Percentiles rank a stretch among this genome's conserved stretches.
These are phyloP conservation scores for Scrobipalpa atriplicella DNA, from an alignment of 2,888 invertebrate species.

Conservation along the genomic window DNA sequence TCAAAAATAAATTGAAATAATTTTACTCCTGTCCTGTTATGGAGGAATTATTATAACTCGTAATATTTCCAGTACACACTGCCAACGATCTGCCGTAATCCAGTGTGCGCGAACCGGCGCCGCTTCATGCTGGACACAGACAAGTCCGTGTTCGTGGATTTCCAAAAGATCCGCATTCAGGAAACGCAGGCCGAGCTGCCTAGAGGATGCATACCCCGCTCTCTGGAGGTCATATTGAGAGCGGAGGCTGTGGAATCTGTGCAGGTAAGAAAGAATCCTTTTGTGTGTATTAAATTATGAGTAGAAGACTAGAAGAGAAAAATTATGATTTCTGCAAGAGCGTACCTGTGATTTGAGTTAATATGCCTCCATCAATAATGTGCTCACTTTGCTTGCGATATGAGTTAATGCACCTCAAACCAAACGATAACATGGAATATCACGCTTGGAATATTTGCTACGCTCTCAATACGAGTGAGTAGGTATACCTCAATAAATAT, in stretches of 20 bases:
- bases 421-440: too few species aligned
- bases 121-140: constrained; percentile 96
- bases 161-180: constrained; percentile 98
- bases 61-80: constrained; percentile 88
- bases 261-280: constrained; percentile 83
- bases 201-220: constrained; percentile 97
- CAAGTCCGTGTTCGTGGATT: constrained; percentile 97
- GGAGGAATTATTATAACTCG: too few species aligned
- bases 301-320: too few species aligned
- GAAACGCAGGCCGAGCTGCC: constrained; percentile 99
- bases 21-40: too few species aligned
- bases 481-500: too few species aligned
- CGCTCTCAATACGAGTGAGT: too few species aligned
- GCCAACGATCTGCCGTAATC: constrained; percentile 98
- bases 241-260: constrained; percentile 98
- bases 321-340: too few species aligned
- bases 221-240: constrained; percentile 96
- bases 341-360: not conserved
- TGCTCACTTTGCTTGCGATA: too few species aligned
- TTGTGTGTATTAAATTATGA: too few species aligned
- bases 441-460: too few species aligned
- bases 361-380: not conserved
- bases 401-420: too few species aligned
- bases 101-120: constrained; percentile 95
- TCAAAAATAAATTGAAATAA: too few species aligned